Evolutionary conservation across 2,113 vertebrate genomes (phyloP), one percentile per base, ranked within the genome.

Genomic region (Forbesichthys agassizii): DNA sequence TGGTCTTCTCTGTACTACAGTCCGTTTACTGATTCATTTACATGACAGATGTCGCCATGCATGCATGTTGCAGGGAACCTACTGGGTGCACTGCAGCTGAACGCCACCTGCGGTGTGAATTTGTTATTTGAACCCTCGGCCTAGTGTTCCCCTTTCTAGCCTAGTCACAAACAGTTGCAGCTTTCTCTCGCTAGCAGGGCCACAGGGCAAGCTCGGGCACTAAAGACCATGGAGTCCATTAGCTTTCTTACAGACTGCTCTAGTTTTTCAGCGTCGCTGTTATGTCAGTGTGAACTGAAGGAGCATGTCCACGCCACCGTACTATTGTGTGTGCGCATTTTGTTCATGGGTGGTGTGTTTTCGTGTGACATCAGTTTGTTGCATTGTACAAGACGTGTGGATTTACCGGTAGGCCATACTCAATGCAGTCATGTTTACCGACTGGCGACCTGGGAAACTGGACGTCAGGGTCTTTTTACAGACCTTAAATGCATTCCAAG

Each of bases 61-160:
- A 55, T 73, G 84, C 78, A 55, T 73, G 84, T 76, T 75, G 79
- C 4, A 71, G 52, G 71, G 71, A 77, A 81, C 81, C 76, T 48
- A 10, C 74, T 81, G 81, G 79, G 18, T 75, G 77, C 68, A 47
- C 75, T 81, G 78, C 75, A 84, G 83, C 82, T 82, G 77, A 87
- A 79, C 75, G 58, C 84, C 87, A 87, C 87, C 84, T 84, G 84
- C 58, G 36, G 77, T 87, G 84, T 81, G 81, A 79, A 77, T 88
- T 84, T 89, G 86, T 91, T 87, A 89, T 90, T 84, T 85, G 87
- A 90, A 85, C 87, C 88, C 66, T 0, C 9, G 72, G 77, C 88
- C 84, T 88, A 82, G 77, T 82, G 80, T 89, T 88, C 63, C 83
- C 18, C 69, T 71, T 49, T 65, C 74, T 86, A 84, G 76, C 84